Evolutionary conservation across 2,888 invertebrate species (phyloP).

Genomic region (Sarcophaga variegata): DNA sequence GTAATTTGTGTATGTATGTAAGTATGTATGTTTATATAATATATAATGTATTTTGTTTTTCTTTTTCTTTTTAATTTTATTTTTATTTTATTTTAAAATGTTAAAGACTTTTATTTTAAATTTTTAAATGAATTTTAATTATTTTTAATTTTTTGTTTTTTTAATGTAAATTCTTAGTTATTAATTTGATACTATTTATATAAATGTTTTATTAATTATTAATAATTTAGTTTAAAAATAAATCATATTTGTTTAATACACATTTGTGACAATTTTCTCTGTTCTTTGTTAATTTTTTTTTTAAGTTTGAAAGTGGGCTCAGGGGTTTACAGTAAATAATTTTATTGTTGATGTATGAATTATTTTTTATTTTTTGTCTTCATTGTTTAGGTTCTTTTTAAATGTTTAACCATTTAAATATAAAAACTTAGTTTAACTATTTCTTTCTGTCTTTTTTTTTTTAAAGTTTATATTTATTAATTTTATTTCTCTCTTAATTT

Average conservation of each 20-base stretch:
- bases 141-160: neutral
- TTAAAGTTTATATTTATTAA: neutral
- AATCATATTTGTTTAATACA: slow-evolving; percentile 41
- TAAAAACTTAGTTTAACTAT: neutral
- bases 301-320: neutral
- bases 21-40: slow-evolving; percentile 15
- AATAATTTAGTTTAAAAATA: slow-evolving; percentile 47
- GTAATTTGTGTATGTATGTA: slow-evolving; percentile 20
- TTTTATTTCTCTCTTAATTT: neutral
- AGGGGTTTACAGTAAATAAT: neutral
- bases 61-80: neutral
- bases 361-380: no score
- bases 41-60: slow-evolving; percentile 19
- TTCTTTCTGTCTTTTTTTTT: slow-evolving; percentile 30
- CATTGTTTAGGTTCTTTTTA: no score
- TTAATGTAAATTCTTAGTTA: slow-evolving; percentile 66
- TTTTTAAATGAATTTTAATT: slow-evolving; percentile 25
- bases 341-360: no score
- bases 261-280: slow-evolving; percentile 52
- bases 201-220: slow-evolving; percentile 51
- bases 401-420: no score
- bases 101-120: slow-evolving; percentile 43
- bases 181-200: slow-evolving; percentile 66
- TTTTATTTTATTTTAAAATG: slow-evolving; percentile 34
- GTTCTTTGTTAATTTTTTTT: slow-evolving; percentile 47